phyloP scores from a whole-genome alignment of 92 coral and sea anemone genomes.

The Zoanthus sansibaricus region DNA sequence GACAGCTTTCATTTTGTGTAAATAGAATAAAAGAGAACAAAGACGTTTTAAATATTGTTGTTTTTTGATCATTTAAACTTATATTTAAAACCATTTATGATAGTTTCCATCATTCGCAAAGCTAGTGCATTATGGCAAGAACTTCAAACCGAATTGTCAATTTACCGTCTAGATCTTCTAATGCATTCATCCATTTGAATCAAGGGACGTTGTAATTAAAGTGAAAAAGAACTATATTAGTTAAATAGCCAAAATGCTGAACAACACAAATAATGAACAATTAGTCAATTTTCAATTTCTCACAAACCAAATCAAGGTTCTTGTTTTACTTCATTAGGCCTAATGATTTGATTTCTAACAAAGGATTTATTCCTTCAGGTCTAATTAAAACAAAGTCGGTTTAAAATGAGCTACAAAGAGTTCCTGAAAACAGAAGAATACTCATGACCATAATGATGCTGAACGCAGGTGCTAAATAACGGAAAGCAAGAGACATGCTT shows the following conservation, averaged over 20 bases:
- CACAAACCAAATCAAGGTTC: background rate
- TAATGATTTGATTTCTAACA: background rate
- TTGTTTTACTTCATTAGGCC: background rate
- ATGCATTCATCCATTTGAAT: background rate
- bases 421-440: background rate
- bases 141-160: background rate
- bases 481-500: too few species aligned
- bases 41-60: background rate
- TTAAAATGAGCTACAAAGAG: background rate
- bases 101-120: background rate
- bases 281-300: background rate
- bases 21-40: background rate
- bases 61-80: background rate
- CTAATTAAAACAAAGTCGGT: background rate
- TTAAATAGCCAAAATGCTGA: background rate
- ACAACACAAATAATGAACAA: background rate
- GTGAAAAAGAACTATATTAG: background rate
- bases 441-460: too few species aligned
- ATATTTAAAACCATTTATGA: background rate
- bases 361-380: background rate
- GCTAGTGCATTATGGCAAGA: background rate
- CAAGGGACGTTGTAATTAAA: background rate
- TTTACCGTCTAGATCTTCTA: background rate
- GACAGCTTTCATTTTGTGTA: background rate
- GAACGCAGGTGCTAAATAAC: too few species aligned